A percentile compares a stretch with the other conserved stretches of the same genome.
Evolutionary conservation across 2,797 vertebrate species (phyloP).

Genomic region (Naso thynnoides): DNA sequence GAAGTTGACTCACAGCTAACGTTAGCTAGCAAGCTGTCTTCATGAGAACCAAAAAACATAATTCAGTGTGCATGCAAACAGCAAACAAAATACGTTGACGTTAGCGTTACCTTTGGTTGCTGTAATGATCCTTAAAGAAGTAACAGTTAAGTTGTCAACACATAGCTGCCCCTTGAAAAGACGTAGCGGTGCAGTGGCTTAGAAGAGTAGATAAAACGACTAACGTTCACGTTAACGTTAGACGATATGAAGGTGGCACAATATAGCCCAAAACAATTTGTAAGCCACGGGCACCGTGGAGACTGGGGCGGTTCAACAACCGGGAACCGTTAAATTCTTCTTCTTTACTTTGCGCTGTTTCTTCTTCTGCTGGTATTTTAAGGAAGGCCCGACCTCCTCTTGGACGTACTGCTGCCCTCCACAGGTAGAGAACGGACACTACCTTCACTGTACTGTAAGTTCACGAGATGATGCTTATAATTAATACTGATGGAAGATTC

Average conservation of each 20-base stretch:
- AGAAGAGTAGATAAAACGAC: not conserved
- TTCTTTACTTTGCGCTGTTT: constrained; percentile 52
- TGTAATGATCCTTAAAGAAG: constrained; percentile 18
- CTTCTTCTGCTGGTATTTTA: constrained; percentile 31
- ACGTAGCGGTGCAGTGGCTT: constrained; percentile 8
- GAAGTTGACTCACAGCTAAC: not conserved
- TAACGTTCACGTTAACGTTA: too few relatives aligned
- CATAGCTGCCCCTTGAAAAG: constrained; percentile 11
- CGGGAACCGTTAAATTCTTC: constrained; percentile 84
- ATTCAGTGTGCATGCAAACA: not conserved
- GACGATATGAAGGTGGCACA: too few relatives aligned
- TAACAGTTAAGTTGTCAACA: constrained; percentile 36
- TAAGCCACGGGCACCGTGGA: constrained; percentile 17
- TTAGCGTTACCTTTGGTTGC: constrained; percentile 61
- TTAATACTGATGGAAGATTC: not conserved
- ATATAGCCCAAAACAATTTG: not conserved
- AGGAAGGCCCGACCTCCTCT: not conserved
- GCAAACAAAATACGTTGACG: not conserved
- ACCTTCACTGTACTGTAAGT: not conserved
- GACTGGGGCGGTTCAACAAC: constrained; percentile 68
- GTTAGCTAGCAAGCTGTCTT: not conserved
- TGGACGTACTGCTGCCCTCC: constrained; percentile 35
- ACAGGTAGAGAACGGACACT: constrained; percentile 1
- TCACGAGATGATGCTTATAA: not conserved
- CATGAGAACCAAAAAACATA: too few relatives aligned